phyloP scores from a whole-genome alignment of 2,113 vertebrate genomes.

The Camelus bactrianus region DNA sequence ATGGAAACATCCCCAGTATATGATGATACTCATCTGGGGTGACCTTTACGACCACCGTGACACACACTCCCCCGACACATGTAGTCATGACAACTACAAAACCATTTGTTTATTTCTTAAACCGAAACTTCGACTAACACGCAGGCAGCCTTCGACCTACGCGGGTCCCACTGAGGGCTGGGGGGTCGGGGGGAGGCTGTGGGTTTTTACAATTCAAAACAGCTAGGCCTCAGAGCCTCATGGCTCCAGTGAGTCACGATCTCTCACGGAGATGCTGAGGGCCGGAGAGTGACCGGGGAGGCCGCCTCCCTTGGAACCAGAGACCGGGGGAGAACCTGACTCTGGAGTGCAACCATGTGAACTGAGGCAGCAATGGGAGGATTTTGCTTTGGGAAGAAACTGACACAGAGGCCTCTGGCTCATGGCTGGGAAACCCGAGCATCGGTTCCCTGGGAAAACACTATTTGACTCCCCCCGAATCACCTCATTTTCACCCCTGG shows the following conservation, averaged over 20 bases:
- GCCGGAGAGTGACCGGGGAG: rapidly evolving
- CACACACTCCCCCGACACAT: background rate
- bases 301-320: too few relatives aligned
- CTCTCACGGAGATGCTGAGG: background rate
- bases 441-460: background rate
- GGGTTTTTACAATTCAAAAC: background rate
- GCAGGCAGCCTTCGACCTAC: background rate
- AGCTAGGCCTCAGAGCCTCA: rapidly evolving
- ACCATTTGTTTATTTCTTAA: background rate
- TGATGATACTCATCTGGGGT: conserved; percentile 17
- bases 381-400: background rate
- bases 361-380: rapidly evolving
- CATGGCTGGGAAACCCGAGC: background rate
- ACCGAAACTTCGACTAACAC: background rate
- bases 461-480: rapidly evolving
- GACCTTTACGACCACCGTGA: background rate
- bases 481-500: rapidly evolving
- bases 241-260: rapidly evolving
- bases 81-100: background rate
- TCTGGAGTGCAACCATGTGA: rapidly evolving
- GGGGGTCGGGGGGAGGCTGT: background rate
- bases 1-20: background rate
- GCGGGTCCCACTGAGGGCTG: background rate
- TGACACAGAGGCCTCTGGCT: rapidly evolving
- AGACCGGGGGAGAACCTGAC: background rate